Conservation (phyloP, 2,113 vertebrate genomes). For the Colius striatus region DNA sequence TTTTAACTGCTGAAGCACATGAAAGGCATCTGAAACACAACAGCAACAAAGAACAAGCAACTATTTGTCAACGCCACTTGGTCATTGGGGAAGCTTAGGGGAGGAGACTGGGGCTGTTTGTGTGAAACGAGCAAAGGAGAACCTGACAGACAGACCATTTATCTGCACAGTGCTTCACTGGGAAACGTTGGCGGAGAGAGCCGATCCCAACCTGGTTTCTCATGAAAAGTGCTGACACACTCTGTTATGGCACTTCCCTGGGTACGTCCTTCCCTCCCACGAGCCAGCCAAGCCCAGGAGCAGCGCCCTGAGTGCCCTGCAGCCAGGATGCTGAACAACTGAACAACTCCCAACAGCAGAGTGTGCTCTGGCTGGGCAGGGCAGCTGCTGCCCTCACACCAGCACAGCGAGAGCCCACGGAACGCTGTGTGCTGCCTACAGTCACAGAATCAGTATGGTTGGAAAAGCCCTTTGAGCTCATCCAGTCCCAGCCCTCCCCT, state of each 20-base stretch:
- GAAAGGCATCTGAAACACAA: constrained; percentile 46
- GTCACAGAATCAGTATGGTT: no score
- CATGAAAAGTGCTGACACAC: constrained; percentile 47
- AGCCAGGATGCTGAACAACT: fast-evolving
- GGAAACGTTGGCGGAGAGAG: constrained; percentile 13
- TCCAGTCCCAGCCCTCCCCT: no score
- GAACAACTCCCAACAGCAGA: not conserved
- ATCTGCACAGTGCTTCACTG: constrained; percentile 26
- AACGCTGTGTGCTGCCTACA: not conserved
- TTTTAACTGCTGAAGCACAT: constrained; percentile 55
- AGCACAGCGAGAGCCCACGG: not conserved
- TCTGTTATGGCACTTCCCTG: not conserved
- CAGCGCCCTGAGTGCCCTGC: not conserved
- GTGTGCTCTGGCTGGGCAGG: not conserved
- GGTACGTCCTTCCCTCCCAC: not conserved
- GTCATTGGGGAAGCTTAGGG: constrained; percentile 57
- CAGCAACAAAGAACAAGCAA: constrained; percentile 60
- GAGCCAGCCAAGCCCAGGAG: not conserved
- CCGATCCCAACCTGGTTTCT: constrained; percentile 17
- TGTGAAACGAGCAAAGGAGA: constrained; percentile 67
- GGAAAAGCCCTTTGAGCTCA: no score
- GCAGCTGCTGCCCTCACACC: not conserved
- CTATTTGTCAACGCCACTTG: constrained; percentile 42
- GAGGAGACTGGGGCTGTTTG: constrained; percentile 63
- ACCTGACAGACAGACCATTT: constrained; percentile 66